Conservation (phyloP, 1,140 invertebrate species). For the Ips typographus region DNA sequence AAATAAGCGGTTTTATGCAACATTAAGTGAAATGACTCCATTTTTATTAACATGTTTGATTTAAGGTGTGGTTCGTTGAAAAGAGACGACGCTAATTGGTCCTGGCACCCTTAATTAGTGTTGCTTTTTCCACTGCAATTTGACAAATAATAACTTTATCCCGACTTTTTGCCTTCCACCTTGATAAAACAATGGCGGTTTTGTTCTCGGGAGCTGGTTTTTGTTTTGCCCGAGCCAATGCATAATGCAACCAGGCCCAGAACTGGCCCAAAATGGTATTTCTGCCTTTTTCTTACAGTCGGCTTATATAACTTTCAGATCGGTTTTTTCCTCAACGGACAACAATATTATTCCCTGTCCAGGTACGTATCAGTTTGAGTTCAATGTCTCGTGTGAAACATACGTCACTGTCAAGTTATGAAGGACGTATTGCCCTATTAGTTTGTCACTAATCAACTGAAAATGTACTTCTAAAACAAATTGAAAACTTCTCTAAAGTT, state of each 20-base stretch:
- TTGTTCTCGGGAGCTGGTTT: slow-evolving; percentile 2
- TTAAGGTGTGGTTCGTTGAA: neutral
- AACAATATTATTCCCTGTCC: too few species aligned
- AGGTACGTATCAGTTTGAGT: too few species aligned
- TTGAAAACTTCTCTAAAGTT: too few species aligned
- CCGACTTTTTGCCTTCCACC: neutral
- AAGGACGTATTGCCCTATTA: too few species aligned
- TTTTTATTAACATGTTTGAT: slow-evolving; percentile 8
- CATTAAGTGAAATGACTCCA: slow-evolving; percentile 12
- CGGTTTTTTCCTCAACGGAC: neutral
- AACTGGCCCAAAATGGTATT: neutral
- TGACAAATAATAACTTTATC: slow-evolving; percentile 5
- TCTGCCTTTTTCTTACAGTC: slow-evolving; percentile 1
- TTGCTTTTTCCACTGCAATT: neutral
- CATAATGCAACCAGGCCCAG: slow-evolving; percentile 2
- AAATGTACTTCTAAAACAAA: too few species aligned
- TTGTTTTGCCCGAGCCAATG: neutral
- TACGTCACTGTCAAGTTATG: too few species aligned
- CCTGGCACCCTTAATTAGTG: too few species aligned
- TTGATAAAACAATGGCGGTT: neutral
- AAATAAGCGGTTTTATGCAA: slow-evolving; percentile 21
- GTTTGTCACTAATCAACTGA: too few species aligned
- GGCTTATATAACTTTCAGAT: slow-evolving; percentile 5
- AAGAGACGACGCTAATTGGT: too few species aligned
- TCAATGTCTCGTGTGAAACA: too few species aligned